phyloP scores from a whole-genome alignment of 2,888 invertebrate species.

The Hedya salicella region DNA sequence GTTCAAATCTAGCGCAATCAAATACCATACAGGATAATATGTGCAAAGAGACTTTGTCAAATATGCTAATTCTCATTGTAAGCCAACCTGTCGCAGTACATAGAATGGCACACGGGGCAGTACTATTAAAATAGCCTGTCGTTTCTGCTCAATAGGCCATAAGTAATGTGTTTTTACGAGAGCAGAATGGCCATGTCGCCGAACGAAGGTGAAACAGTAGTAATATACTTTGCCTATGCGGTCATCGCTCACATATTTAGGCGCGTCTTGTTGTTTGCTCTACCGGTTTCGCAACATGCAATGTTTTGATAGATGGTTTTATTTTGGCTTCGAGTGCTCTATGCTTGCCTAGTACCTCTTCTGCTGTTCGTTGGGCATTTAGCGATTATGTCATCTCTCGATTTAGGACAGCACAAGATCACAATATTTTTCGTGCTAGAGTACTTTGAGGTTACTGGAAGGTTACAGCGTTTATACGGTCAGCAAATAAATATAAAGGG shows the following conservation, averaged over 20 bases:
- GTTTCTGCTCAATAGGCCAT: constrained; percentile 54
- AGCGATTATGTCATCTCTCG: constrained; percentile 52
- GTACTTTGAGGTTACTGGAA: constrained; percentile 16
- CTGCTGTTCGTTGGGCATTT: constrained; percentile 45
- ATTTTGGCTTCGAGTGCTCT: constrained; percentile 35
- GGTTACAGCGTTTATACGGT: constrained; percentile 41
- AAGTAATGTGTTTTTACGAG: constrained; percentile 54
- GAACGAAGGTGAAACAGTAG: constrained; percentile 69
- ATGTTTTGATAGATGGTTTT: constrained; percentile 30
- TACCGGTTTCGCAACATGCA: constrained; percentile 36
- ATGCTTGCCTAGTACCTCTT: constrained; percentile 37
- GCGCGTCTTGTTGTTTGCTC: constrained; percentile 51
- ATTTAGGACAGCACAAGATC: constrained; percentile 42
- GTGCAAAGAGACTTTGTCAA: constrained; percentile 26
- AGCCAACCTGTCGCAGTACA: constrained; percentile 50
- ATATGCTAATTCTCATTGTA: constrained; percentile 45
- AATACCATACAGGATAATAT: constrained; percentile 13
- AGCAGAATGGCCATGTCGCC: constrained; percentile 46
- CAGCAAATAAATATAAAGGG: constrained; percentile 43
- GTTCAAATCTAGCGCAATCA: constrained; percentile 25
- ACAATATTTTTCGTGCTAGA: constrained; percentile 25
- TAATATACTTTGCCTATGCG: constrained; percentile 61
- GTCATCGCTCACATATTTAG: constrained; percentile 74
- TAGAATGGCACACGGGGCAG: constrained; percentile 49
- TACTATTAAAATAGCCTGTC: constrained; percentile 48